Conservation (phyloP, 1,140 invertebrate genomes). For the Lepidurus apus region DNA sequence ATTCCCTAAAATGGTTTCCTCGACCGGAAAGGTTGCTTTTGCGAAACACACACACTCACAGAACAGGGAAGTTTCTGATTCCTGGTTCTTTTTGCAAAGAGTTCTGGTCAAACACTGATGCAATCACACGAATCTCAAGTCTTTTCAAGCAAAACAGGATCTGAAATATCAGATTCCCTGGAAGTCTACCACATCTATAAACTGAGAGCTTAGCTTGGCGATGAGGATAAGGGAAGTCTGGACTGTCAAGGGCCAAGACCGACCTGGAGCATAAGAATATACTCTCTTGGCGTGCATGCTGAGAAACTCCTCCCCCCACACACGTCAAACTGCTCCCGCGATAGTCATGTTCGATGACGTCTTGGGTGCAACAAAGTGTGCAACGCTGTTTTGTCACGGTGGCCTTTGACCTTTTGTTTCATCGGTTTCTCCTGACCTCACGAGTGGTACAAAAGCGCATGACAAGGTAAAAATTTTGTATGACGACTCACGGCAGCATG, state of each 20-base stretch:
- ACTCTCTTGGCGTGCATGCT: not conserved
- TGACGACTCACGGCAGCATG: too few species aligned
- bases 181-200: not conserved
- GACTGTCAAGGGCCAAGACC: not conserved
- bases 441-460: not conserved
- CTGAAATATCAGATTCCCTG: not conserved
- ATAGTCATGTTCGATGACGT: not conserved
- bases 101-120: too few species aligned
- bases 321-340: not conserved
- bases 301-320: not conserved
- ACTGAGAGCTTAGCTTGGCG: not conserved
- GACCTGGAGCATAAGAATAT: slow-evolving; percentile 19
- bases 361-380: not conserved
- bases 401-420: not conserved
- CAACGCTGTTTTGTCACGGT: not conserved
- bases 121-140: too few species aligned
- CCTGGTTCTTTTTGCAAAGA: too few species aligned
- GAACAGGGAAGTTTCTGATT: too few species aligned
- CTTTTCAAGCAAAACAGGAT: not conserved
- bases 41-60: not conserved
- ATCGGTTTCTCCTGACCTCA: not conserved
- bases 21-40: not conserved
- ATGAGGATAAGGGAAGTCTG: slow-evolving; percentile 6
- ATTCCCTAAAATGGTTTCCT: slow-evolving; percentile 3
- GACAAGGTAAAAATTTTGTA: not conserved